Evolutionary conservation across 2,797 vertebrate genomes (phyloP).

Genomic region (Astyanax mexicanus): DNA sequence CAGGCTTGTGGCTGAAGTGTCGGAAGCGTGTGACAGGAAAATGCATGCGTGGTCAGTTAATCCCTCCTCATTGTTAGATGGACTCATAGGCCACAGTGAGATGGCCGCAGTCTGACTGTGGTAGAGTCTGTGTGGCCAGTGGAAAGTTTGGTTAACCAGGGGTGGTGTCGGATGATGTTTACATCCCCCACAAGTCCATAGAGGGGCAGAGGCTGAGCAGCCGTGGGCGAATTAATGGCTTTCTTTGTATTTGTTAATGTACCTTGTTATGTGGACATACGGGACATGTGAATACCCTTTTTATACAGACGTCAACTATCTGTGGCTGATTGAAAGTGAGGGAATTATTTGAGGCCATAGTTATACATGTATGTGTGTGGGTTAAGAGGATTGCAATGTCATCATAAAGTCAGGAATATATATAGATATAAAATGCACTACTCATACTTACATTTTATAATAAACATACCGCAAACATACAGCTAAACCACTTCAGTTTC

Average conservation of each 20-base stretch:
- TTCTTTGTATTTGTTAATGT: slow-evolving; percentile 61
- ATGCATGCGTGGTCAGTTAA: slow-evolving; percentile 62
- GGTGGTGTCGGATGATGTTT: slow-evolving; percentile 69
- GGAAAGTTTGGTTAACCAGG: slow-evolving; percentile 79
- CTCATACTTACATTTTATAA: too few species aligned
- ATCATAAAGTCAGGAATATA: not conserved
- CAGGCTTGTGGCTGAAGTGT: not conserved
- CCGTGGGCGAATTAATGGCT: slow-evolving; percentile 57
- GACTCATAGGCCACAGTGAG: slow-evolving; percentile 52
- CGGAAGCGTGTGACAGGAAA: slow-evolving; percentile 9
- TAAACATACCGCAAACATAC: too few species aligned
- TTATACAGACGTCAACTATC: not conserved
- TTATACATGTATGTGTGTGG: too few species aligned
- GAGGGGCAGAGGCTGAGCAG: slow-evolving; percentile 48
- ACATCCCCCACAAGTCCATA: slow-evolving; percentile 69
- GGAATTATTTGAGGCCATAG: not conserved
- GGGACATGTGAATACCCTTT: slow-evolving; percentile 26
- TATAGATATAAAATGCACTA: too few species aligned
- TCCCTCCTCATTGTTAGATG: slow-evolving; percentile 67
- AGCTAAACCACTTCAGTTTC: too few species aligned
- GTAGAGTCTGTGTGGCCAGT: slow-evolving; percentile 62
- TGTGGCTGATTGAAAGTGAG: slow-evolving; percentile 11
- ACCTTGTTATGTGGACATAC: slow-evolving; percentile 54
- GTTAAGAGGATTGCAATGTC: too few species aligned
- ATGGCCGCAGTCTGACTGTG: slow-evolving; percentile 62